Base-by-base conservation (phyloP, 2,797 vertebrate genomes). In the Pachyuromys duprasi region DNA sequence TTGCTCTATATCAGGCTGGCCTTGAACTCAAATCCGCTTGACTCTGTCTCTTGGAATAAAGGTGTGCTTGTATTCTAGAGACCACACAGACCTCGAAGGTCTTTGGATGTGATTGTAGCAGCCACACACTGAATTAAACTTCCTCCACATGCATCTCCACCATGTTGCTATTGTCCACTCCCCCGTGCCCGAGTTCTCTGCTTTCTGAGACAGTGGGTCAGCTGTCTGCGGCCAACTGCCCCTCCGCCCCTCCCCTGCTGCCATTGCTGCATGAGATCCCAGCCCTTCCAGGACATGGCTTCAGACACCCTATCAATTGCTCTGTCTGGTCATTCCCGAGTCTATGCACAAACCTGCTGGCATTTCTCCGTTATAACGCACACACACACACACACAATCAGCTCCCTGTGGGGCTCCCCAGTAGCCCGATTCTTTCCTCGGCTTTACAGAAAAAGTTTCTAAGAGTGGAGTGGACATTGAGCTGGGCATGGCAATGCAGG, bases 401-500 rank as follows among this genome's bases (percentile, higher is more conserved):
- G 31, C 67, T 91, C 15, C 55, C 45, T 20, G 6, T 12, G 8
- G 45, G 86, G 53, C 53, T 94, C 33, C 13, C 20, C 20, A 15
- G 13, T 42, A 36, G 45, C 26, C 55, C 39, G 39, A 62, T 92
- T 88, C 84, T 91, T 69, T 88, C 42, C 55, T 91, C 26, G 80
- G 24, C 67, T 74, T 88, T 49, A 81, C n/a, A 84, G 78, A 81
- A 94, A 86, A 91, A 15, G 33, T 22, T 69, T 76, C 53, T 63
- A 74, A 28, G 36, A 70, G 45, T 49, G 45, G 45, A 49, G 24
- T 89, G 80, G 74, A 83, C 39, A 14, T 49, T 3, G 18, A 67
- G 28, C 28, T 67, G 33, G 17, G 39, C 9, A 6, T 78, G 75
- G 45, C 65, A 53, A n/a, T n/a, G n/a, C n/a, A n/a, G n/a, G n/a